Base-by-base conservation (phyloP, 64 coral and sea anemone species). In the Actinia tenebrosa region DNA sequence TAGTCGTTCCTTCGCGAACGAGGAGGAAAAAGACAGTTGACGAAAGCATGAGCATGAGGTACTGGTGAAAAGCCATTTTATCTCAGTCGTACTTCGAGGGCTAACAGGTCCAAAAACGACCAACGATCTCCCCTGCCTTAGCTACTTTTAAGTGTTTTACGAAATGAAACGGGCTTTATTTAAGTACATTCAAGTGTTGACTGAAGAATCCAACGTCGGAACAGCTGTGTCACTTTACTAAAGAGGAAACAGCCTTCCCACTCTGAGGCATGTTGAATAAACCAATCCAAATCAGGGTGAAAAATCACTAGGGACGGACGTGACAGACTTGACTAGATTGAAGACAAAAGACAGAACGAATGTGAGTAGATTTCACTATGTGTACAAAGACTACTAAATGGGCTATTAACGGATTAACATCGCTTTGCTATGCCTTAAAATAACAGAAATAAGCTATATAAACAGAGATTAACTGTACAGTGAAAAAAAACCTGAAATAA, bases 111-210 rank as follows among this genome's bases (percentile, higher is more conserved):
- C 42, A 75, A 30, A 42, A 75, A 11, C 42, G 25, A 10, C 0
- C n/a, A 10, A 13, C 9, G 15, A 75, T 3, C 7, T 27, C 69
- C 1, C 69, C 30, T 75, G 1, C 20, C 23, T 75, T 5, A 4
- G 26, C 27, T 25, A 27, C 11, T 75, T 69, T 75, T n/a, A 30
- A 37, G 46, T 53, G 44, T 4, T 3, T 53, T 81, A 81, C 14
- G 16, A 19, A 11, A 17, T 81, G 79, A 81, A 81, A 66, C 46
- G 44, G 4, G 50, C 16, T 81, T 50, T 81, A 16, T 81, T 81
- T 81, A 52, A 81, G 44, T 81, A 81, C 50, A 52, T 5, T 81
- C 44, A 23, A 81, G 79, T 81, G 79, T 81, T 81, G 79, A 81
- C 79, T 53, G 79, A 81, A 50, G 26, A 17, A 50, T 53, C 20